Evolutionary conservation across 2,888 invertebrate species (phyloP).

Genomic region (Hoplodrina blanda): DNA sequence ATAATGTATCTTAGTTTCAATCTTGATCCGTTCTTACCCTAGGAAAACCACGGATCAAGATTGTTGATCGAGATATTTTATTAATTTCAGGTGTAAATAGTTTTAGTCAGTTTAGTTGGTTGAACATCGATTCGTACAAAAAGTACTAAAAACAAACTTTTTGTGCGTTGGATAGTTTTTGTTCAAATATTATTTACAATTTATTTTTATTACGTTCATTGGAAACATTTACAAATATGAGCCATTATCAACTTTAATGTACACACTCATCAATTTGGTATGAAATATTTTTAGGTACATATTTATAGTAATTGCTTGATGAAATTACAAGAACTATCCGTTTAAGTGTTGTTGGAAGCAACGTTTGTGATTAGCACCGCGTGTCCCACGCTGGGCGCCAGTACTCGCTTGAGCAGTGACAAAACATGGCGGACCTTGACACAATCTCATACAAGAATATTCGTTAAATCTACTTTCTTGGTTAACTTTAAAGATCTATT

Average conservation of each 20-base stretch:
- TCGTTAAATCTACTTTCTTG: too few species aligned
- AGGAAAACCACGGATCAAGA: background rate
- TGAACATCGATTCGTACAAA: slow-evolving; percentile 40
- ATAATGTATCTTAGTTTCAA: background rate
- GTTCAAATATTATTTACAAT: slow-evolving; percentile 53
- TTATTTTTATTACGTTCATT: slow-evolving; percentile 29
- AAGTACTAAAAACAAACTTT: slow-evolving; percentile 43
- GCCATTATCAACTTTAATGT: slow-evolving; percentile 30
- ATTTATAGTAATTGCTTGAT: slow-evolving; percentile 39
- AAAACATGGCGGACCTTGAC: background rate
- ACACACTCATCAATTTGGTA: slow-evolving; percentile 33
- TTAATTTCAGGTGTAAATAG: slow-evolving; percentile 2
- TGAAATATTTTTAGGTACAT: slow-evolving; percentile 39
- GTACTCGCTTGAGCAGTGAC: slow-evolving; percentile 32
- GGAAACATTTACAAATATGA: slow-evolving; percentile 35
- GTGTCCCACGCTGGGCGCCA: slow-evolving; percentile 72
- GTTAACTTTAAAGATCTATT: background rate
- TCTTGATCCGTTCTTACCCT: background rate
- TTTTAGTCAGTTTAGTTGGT: slow-evolving; percentile 41
- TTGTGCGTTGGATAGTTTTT: slow-evolving; percentile 53
- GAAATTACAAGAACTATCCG: slow-evolving; percentile 46
- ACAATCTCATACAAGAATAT: too few species aligned
- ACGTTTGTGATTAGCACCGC: slow-evolving; percentile 66
- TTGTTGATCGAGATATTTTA: background rate
- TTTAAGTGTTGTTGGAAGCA: slow-evolving; percentile 36